A percentile compares a stretch with the other conserved stretches of the same genome.
These are phyloP conservation scores for Mastomys coucha DNA, from an alignment of 2,113 vertebrate species.

Conservation along the genomic window DNA sequence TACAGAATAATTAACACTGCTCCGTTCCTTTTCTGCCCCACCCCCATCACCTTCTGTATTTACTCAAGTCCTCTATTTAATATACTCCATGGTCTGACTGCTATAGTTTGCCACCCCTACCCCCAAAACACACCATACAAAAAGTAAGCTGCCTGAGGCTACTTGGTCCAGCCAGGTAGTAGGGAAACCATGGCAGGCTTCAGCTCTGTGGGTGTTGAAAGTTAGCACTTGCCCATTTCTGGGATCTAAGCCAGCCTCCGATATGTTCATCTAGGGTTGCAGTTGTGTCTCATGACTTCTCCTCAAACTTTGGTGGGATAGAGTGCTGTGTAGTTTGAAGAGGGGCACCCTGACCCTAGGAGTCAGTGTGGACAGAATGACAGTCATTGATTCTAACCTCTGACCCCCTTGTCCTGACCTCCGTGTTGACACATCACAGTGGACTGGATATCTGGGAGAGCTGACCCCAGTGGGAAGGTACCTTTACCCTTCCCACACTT, in stretches of 20 bases:
- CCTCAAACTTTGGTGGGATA: background rate
- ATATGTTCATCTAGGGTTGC: background rate
- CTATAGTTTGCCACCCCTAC: background rate
- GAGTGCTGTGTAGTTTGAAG: background rate
- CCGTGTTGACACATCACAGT: rapidly evolving
- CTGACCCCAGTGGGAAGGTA: background rate
- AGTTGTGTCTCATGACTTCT: background rate
- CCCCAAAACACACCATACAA: background rate
- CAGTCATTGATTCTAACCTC: background rate
- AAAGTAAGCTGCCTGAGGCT: background rate
- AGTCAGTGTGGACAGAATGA: background rate
- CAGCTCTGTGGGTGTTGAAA: background rate
- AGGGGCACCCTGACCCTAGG: too few species aligned
- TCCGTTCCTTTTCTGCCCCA: background rate
- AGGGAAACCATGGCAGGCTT: too few species aligned
- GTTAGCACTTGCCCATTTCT: background rate
- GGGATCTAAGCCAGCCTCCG: background rate
- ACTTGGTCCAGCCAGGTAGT: background rate
- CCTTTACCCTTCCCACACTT: background rate
- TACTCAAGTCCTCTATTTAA: background rate
- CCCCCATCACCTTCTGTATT: conserved; percentile 9
- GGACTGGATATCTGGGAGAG: background rate
- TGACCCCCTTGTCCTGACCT: background rate
- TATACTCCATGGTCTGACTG: background rate
- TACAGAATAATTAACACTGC: conserved; percentile 68